These are phyloP conservation scores for Crypturellus tataupa DNA, from an alignment of 2,797 vertebrate genomes.

Conservation along the genomic window DNA sequence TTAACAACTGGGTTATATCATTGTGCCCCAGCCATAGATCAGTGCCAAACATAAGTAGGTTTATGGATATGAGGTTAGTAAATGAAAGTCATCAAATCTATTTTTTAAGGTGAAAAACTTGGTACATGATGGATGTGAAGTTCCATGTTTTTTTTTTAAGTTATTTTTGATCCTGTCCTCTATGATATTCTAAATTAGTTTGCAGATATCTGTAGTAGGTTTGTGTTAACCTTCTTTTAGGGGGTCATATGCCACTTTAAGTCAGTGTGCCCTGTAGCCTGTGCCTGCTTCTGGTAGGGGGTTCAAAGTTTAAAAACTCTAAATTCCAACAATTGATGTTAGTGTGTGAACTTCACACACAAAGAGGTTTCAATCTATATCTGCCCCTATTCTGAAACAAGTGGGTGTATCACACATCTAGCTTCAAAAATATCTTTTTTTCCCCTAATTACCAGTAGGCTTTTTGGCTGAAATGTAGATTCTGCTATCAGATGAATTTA, in stretches of 20 bases:
- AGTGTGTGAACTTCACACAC: not conserved
- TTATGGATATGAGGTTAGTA: not conserved
- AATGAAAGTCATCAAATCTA: not conserved
- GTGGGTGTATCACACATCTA: not conserved
- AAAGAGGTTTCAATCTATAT: not conserved
- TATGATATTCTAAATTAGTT: not conserved
- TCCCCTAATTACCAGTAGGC: not conserved
- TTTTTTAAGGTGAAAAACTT: not conserved
- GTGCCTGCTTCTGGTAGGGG: not conserved
- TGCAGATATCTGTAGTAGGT: not conserved
- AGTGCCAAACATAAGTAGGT: not conserved
- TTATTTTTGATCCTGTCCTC: not conserved
- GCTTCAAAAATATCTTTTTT: not conserved
- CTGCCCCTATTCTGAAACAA: not conserved
- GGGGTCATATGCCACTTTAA: not conserved
- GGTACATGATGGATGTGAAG: not conserved
- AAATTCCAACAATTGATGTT: not conserved
- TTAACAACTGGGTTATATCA: not conserved
- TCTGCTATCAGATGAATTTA: constrained; percentile 19
- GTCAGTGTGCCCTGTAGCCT: not conserved
- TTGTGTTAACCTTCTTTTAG: not conserved
- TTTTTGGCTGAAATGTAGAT: not conserved
- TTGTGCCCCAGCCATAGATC: not conserved
- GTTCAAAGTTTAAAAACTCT: constrained; percentile 6
- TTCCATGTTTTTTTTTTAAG: not conserved